phyloP scores from a whole-genome alignment of 2,797 vertebrate genomes.

The Scyliorhinus canicula region DNA sequence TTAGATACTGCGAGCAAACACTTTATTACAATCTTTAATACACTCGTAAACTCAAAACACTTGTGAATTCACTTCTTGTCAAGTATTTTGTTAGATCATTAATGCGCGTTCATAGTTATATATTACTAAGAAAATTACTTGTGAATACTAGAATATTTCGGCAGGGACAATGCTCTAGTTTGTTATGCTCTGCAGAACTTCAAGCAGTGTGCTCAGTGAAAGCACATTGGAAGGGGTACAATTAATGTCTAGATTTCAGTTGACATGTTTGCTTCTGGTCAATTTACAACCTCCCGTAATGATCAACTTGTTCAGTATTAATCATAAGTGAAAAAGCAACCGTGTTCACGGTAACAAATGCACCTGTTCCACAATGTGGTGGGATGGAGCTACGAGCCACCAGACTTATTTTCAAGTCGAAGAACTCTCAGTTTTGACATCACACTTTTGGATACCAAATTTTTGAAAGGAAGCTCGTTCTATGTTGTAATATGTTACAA shows the following conservation, averaged over 20 bases:
- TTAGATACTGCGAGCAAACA: neutral
- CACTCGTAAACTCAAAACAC: neutral
- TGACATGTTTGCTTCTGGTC: neutral
- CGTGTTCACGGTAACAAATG: neutral
- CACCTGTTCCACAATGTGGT: neutral
- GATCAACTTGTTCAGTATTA: neutral
- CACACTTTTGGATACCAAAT: slow-evolving; percentile 54
- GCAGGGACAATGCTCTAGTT: neutral
- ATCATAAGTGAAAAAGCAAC: neutral
- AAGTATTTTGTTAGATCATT: neutral
- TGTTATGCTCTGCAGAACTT: neutral
- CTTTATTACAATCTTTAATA: neutral
- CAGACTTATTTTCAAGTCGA: neutral
- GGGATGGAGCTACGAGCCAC: neutral
- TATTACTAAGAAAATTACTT: neutral
- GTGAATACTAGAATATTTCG: neutral
- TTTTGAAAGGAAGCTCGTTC: slow-evolving; percentile 65
- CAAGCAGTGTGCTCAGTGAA: neutral
- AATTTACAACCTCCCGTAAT: neutral
- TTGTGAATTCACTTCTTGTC: neutral
- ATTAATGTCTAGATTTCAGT: neutral
- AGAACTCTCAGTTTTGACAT: slow-evolving; percentile 61
- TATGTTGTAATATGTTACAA: slow-evolving; percentile 66
- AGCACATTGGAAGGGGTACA: neutral
- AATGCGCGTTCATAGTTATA: neutral